Conservation (phyloP, 1,140 invertebrate genomes). For the Dinoponera quadriceps region DNA sequence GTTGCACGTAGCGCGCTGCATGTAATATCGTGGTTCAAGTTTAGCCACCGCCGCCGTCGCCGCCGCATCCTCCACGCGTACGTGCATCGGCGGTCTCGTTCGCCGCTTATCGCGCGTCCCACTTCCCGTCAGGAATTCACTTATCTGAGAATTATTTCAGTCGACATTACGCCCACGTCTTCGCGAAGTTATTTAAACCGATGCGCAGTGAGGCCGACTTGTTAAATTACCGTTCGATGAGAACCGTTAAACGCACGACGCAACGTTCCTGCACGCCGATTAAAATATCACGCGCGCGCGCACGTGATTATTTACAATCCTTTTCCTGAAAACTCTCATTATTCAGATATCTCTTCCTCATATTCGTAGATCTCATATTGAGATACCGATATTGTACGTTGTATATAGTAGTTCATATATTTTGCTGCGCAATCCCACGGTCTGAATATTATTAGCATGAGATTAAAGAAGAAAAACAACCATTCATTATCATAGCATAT, state of each 20-base stretch:
- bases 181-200: slow-evolving; percentile 33
- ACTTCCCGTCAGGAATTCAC: slow-evolving; percentile 51
- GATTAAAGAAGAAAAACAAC: not conserved
- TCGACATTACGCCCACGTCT: slow-evolving; percentile 37
- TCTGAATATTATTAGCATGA: slow-evolving; percentile 3
- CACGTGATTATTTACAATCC: not conserved
- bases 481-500: not conserved
- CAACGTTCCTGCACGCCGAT: not conserved
- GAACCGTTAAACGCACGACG: not conserved
- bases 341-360: no score
- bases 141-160: slow-evolving; percentile 56
- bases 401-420: no score
- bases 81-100: slow-evolving; percentile 33
- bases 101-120: slow-evolving; percentile 53
- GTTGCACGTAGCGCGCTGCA: slow-evolving; percentile 27
- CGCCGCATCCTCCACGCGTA: slow-evolving; percentile 19
- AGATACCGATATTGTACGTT: not conserved
- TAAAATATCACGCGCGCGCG: not conserved
- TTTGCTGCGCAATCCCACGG: not conserved
- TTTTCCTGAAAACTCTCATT: not conserved
- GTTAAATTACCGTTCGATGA: not conserved
- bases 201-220: not conserved
- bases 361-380: not conserved
- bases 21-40: slow-evolving; percentile 62
- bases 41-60: slow-evolving; percentile 37